These are phyloP conservation scores for Apamea crenata DNA, from an alignment of 2,888 invertebrate species.

Conservation along the genomic window DNA sequence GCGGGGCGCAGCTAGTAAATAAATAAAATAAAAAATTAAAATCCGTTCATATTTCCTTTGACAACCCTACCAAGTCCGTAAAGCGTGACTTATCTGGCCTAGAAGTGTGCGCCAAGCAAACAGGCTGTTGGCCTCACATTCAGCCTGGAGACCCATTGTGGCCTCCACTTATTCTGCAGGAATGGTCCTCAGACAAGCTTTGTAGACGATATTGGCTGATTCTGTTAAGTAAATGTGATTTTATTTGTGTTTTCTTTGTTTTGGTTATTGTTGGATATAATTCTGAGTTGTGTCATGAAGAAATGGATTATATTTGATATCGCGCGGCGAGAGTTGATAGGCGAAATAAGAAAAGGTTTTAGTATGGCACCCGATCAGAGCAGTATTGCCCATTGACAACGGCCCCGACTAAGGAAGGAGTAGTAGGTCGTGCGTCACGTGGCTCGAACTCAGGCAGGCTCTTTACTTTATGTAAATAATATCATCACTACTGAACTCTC, in stretches of 20 bases:
- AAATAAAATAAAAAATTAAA: neutral
- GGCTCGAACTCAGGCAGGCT: neutral
- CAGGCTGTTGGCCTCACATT: conserved; percentile 60
- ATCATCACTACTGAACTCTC: neutral
- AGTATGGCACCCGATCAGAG: too few species aligned
- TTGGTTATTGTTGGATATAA: neutral
- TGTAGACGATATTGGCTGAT: conserved; percentile 7
- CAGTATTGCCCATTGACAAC: too few species aligned
- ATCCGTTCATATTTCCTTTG: neutral
- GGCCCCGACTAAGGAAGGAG: too few species aligned
- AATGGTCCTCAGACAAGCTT: conserved; percentile 30
- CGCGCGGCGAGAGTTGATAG: neutral
- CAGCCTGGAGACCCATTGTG: conserved; percentile 51
- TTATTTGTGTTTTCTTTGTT: conserved; percentile 9
- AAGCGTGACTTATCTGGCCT: conserved; percentile 66
- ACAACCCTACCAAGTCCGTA: conserved; percentile 48
- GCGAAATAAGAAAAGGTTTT: neutral
- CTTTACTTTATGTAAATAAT: neutral
- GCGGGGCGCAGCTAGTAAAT: too few species aligned
- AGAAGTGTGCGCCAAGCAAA: conserved; percentile 58
- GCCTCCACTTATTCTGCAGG: conserved; percentile 49
- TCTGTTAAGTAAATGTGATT: conserved; percentile 30
- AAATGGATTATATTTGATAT: neutral
- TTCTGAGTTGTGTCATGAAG: neutral
- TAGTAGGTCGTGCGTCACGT: too few species aligned